Conservation (phyloP, 2,797 vertebrate species). For the Pelochelys cantorii region DNA sequence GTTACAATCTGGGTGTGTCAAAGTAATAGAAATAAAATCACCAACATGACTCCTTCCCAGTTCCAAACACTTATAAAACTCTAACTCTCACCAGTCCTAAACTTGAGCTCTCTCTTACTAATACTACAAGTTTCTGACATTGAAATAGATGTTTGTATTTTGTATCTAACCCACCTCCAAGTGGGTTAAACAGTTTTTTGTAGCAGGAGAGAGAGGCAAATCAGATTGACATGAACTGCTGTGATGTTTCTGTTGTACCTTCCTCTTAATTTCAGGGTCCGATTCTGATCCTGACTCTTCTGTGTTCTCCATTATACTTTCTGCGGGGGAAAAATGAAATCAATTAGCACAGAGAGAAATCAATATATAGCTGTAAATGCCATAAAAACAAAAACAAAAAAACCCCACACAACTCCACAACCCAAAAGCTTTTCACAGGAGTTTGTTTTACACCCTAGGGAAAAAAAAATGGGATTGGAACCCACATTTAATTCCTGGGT, state of each 20-base stretch:
- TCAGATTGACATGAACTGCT: conserved; percentile 72
- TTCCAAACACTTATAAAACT: neutral
- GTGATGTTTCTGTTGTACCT: conserved; percentile 80
- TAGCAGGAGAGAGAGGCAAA: conserved; percentile 64
- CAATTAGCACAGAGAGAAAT: neutral
- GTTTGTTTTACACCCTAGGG: neutral
- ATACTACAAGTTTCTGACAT: neutral
- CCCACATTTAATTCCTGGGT: neutral
- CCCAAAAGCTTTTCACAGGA: no score
- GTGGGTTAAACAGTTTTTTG: conserved; percentile 80
- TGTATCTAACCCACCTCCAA: conserved; percentile 79
- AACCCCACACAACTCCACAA: neutral
- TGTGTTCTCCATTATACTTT: conserved; percentile 76
- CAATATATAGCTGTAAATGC: neutral
- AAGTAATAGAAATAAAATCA: neutral
- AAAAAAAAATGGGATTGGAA: neutral
- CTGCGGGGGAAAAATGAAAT: conserved; percentile 60
- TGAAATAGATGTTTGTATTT: neutral
- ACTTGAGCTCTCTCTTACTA: neutral
- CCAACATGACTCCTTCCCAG: neutral
- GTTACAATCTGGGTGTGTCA: neutral
- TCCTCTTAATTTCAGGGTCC: conserved; percentile 81
- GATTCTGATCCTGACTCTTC: conserved; percentile 77
- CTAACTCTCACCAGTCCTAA: neutral
- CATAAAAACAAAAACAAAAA: neutral